Conservation (phyloP, 1,140 invertebrate genomes). For the Camponotus floridanus region DNA sequence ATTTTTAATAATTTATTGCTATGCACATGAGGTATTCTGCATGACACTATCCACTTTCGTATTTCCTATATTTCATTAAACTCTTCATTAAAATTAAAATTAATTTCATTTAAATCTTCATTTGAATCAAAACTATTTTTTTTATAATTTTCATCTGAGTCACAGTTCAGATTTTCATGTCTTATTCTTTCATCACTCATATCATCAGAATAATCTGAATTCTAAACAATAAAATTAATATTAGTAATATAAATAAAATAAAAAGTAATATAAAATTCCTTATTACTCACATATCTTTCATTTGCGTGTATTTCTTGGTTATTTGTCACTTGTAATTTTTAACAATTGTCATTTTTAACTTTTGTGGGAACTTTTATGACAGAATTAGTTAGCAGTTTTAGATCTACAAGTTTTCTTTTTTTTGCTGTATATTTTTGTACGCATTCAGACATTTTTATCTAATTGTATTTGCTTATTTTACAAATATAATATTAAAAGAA, state of each 20-base stretch:
- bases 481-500: background rate
- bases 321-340: background rate
- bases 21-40: background rate
- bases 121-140: too few relatives aligned
- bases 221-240: conserved; percentile 7
- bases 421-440: background rate
- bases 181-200: too few relatives aligned
- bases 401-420: background rate
- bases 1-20: conserved; percentile 4
- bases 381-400: background rate
- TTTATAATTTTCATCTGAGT: too few relatives aligned
- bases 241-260: conserved; percentile 1
- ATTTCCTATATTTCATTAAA: background rate
- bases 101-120: too few relatives aligned
- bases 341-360: background rate
- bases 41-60: background rate
- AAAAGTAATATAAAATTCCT: background rate
- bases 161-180: too few relatives aligned
- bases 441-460: background rate
- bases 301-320: background rate
- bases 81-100: too few relatives aligned
- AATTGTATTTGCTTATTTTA: background rate
- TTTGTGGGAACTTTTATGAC: background rate
- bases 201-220: background rate
- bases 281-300: background rate